Evolutionary conservation across 2,888 invertebrate genomes (phyloP).

Genomic region (Chalcis sispes): DNA sequence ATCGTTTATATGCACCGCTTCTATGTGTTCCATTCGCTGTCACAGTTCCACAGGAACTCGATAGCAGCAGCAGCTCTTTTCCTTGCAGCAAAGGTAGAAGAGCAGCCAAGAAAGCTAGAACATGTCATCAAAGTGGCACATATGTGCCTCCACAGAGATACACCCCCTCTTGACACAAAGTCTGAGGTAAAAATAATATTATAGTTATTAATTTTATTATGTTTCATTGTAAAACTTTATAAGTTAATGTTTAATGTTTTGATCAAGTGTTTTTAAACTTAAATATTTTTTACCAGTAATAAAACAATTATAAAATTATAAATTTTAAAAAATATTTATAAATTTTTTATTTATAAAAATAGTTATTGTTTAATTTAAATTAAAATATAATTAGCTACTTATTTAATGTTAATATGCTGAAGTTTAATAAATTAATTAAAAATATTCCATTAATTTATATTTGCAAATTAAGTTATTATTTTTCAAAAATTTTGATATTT

Average conservation of each 20-base stretch:
- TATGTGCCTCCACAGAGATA: constrained; percentile 85
- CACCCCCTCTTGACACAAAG: constrained; percentile 82
- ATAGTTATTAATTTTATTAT: too few relatives aligned
- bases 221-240: too few relatives aligned
- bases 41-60: constrained; percentile 94
- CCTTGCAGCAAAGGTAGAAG: constrained; percentile 98
- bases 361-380: too few relatives aligned
- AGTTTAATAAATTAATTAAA: background rate
- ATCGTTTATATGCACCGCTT: constrained; percentile 99
- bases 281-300: too few relatives aligned
- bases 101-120: constrained; percentile 97
- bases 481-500: background rate
- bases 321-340: too few relatives aligned
- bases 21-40: constrained; percentile 98
- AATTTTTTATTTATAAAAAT: too few relatives aligned
- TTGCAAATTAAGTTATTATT: too few relatives aligned
- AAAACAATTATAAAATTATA: too few relatives aligned
- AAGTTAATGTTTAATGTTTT: too few relatives aligned
- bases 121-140: constrained; percentile 96
- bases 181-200: constrained; percentile 83
- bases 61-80: constrained; percentile 97
- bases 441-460: background rate
- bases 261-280: too few relatives aligned
- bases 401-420: too few relatives aligned
- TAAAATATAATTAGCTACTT: too few relatives aligned